Percentiles rank a stretch among this genome's conserved stretches.
Conservation (phyloP, 2,113 vertebrate genomes). For the Caranx melampygus region DNA sequence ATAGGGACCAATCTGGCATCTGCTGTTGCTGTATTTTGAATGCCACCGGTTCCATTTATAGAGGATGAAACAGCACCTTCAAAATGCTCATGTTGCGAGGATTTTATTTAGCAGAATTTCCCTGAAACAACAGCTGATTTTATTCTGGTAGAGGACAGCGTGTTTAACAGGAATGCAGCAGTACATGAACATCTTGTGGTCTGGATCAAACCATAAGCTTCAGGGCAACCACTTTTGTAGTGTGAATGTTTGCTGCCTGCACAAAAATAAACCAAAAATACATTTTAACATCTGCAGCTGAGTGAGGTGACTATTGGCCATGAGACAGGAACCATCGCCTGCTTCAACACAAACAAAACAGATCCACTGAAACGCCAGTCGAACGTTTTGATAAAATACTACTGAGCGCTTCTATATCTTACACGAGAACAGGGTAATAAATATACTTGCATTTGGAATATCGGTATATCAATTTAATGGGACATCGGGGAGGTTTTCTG, state of each 20-base stretch:
- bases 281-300: constrained; percentile 22
- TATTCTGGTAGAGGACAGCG: constrained; percentile 9
- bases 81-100: neutral
- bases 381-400: neutral
- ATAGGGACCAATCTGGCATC: neutral
- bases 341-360: constrained; percentile 22
- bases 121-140: constrained; percentile 5
- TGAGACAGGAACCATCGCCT: neutral
- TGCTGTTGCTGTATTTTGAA: neutral
- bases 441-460: neutral
- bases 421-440: neutral
- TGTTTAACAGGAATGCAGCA: constrained; percentile 1
- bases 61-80: neutral
- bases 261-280: constrained; percentile 49
- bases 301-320: constrained; percentile 40
- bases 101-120: neutral
- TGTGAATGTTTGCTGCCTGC: constrained; percentile 22
- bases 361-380: neutral
- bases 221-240: constrained; percentile 35
- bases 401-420: neutral
- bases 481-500: neutral
- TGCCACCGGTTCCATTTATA: neutral
- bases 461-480: neutral
- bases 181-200: constrained; percentile 52
- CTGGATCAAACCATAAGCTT: constrained; percentile 34